phyloP scores from a whole-genome alignment of 2,888 invertebrate species.

The Automeris io region DNA sequence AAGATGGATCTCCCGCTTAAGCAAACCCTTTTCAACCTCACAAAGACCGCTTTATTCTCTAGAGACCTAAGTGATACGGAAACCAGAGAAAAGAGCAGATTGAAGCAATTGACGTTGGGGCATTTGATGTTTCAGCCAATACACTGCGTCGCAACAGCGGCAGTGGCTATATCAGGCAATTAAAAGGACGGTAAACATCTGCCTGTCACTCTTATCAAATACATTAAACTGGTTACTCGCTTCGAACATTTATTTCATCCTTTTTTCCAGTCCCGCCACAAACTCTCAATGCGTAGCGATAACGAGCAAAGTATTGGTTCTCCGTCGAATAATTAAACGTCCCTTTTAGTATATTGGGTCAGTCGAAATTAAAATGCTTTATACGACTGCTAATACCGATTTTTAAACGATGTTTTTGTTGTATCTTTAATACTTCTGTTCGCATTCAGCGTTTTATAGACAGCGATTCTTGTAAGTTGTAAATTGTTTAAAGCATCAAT shows the following conservation, averaged over 20 bases:
- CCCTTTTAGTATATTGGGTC: slow-evolving; percentile 45
- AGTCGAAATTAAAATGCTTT: slow-evolving; percentile 3
- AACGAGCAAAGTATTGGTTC: slow-evolving; percentile 67
- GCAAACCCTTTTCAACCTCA: background rate
- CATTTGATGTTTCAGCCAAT: slow-evolving; percentile 24
- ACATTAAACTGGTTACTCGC: slow-evolving; percentile 70
- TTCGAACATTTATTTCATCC: slow-evolving; percentile 59
- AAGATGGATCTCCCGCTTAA: background rate
- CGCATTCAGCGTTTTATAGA: too few species aligned
- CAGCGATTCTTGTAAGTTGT: too few species aligned
- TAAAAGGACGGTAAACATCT: slow-evolving; percentile 70
- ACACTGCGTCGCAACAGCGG: slow-evolving; percentile 19
- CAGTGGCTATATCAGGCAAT: slow-evolving; percentile 68
- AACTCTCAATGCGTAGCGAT: slow-evolving; percentile 52
- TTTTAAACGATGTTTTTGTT: too few species aligned
- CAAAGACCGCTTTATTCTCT: slow-evolving; percentile 4
- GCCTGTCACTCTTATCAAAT: slow-evolving; percentile 74
- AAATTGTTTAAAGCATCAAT: too few species aligned
- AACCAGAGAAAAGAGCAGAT: slow-evolving; percentile 13
- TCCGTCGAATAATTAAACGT: slow-evolving; percentile 66
- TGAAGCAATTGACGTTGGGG: slow-evolving; percentile 18
- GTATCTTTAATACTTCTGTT: too few species aligned
- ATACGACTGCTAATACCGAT: too few species aligned
- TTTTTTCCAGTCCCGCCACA: slow-evolving; percentile 44
- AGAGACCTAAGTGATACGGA: background rate